phyloP scores from a whole-genome alignment of 2,888 invertebrate genomes.

The Eupelmus urozonus region DNA sequence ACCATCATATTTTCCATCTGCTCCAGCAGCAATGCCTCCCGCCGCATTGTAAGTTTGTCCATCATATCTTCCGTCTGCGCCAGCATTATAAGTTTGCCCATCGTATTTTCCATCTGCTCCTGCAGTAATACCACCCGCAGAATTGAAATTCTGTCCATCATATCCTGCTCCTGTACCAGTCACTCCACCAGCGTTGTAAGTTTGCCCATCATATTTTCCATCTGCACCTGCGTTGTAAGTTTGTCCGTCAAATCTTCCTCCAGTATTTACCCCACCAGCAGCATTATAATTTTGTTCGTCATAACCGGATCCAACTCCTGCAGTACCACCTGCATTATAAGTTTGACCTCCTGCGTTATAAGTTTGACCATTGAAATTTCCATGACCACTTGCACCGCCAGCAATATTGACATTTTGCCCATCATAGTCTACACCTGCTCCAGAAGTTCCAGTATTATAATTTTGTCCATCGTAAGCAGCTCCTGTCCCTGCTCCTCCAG shows the following conservation, averaged over 20 bases:
- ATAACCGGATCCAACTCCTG: constrained; percentile 10
- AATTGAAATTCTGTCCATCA: constrained; percentile 9
- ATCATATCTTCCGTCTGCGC: background rate
- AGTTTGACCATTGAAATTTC: constrained; percentile 23
- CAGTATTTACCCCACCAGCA: background rate
- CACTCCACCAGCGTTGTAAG: constrained; percentile 1
- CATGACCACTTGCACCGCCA: background rate
- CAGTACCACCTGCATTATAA: background rate
- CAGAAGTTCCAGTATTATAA: background rate
- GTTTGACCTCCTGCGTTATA: constrained; percentile 10
- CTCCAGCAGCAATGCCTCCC: background rate
- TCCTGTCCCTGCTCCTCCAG: constrained; percentile 19
- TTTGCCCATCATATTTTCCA: background rate
- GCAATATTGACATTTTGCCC: constrained; percentile 28
- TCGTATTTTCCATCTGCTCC: background rate
- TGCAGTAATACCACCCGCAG: background rate
- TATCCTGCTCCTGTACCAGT: background rate
- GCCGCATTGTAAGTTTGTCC: constrained; percentile 15
- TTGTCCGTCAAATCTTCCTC: background rate
- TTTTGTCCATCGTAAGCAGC: constrained; percentile 9
- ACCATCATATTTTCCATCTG: background rate
- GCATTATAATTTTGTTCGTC: constrained; percentile 23
- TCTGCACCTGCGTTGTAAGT: background rate
- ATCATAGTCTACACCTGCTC: constrained; percentile 25
- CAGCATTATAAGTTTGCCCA: constrained; percentile 18